Conservation (phyloP, 1,140 invertebrate species). For the Bradynema listronoti region DNA sequence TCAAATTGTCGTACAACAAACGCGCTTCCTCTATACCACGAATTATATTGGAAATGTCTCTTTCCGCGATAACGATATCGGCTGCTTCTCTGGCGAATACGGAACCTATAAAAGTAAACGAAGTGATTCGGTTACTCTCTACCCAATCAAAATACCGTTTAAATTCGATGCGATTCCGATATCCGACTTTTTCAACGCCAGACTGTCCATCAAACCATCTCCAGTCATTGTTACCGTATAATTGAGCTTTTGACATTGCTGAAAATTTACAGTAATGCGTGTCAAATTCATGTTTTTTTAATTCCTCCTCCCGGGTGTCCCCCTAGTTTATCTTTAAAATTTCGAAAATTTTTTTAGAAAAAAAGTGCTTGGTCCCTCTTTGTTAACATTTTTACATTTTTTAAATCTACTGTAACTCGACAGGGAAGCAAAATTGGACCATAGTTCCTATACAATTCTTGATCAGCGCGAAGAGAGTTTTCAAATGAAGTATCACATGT, state of each 20-base stretch:
- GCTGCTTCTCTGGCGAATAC: conserved; percentile 61
- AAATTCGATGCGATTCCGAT: conserved; percentile 62
- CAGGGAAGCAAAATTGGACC: too few species aligned
- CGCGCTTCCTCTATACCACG: conserved; percentile 47
- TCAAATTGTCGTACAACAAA: conserved; percentile 59
- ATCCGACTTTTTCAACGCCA: conserved; percentile 72
- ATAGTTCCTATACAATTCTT: too few species aligned
- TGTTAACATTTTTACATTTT: too few species aligned
- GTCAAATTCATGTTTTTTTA: too few species aligned
- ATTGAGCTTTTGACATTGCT: conserved; percentile 25
- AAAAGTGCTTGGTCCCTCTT: too few species aligned
- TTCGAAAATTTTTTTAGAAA: too few species aligned
- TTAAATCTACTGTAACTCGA: too few species aligned
- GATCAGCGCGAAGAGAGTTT: too few species aligned
- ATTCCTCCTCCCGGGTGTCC: too few species aligned
- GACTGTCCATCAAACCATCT: conserved; percentile 75
- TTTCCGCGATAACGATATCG: conserved; percentile 41
- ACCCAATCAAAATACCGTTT: background rate
- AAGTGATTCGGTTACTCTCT: background rate
- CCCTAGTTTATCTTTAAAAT: too few species aligned
- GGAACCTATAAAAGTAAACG: conserved; percentile 59
- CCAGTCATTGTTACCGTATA: conserved; percentile 72
- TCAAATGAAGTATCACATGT: too few species aligned
- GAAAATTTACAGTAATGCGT: too few species aligned
- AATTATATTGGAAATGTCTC: conserved; percentile 35